Evolutionary conservation across 2,797 vertebrate genomes (phyloP).

Genomic region (Chloroceryle inda): DNA sequence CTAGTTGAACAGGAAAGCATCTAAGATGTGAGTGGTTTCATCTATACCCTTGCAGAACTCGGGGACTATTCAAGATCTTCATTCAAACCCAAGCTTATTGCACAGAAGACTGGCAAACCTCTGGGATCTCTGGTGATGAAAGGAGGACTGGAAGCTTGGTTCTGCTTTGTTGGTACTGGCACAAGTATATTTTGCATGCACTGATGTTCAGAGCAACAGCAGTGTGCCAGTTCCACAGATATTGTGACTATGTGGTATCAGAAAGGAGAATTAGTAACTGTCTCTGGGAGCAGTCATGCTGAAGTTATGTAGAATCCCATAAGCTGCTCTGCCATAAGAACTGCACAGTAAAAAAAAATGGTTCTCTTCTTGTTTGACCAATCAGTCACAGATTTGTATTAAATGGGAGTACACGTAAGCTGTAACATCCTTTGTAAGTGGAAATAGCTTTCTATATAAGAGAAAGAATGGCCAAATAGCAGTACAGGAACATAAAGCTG

Average conservation of each 20-base stretch:
- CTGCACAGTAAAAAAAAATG: neutral
- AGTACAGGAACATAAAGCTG: neutral
- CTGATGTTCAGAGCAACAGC: neutral
- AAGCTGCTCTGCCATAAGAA: neutral
- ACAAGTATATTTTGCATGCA: neutral
- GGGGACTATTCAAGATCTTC: neutral
- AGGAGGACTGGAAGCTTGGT: neutral
- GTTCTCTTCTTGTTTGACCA: neutral
- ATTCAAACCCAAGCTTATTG: neutral
- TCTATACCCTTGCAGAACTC: neutral
- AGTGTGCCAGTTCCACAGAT: neutral
- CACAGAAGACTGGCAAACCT: neutral
- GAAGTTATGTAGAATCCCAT: neutral
- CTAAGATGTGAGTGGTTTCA: neutral
- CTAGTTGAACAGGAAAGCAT: neutral
- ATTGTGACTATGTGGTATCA: neutral
- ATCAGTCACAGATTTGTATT: neutral
- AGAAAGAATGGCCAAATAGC: neutral
- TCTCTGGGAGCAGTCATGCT: rapidly evolving
- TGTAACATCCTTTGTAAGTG: neutral
- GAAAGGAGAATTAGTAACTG: neutral
- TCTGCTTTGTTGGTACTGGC: neutral
- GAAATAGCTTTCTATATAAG: neutral
- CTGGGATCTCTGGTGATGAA: neutral
- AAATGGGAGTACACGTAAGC: neutral